Percentiles rank a stretch among this genome's conserved stretches.
Conservation (phyloP, 1,140 invertebrate species). For the Cydia splendana region DNA sequence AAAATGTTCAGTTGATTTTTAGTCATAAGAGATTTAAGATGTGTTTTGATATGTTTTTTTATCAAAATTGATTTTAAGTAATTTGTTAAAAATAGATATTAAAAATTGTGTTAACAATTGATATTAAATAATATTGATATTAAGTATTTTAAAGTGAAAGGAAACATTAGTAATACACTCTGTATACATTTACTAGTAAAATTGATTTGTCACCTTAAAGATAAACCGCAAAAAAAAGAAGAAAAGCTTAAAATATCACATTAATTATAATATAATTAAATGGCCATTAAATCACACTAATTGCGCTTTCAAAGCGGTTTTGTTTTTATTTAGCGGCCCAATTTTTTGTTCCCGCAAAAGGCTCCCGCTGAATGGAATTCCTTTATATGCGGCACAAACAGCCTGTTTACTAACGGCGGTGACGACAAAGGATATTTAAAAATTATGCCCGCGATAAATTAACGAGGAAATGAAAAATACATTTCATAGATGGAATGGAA, state of each 20-base stretch:
- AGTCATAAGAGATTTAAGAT: too few relatives aligned
- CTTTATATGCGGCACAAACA: constrained; percentile 70
- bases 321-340: constrained; percentile 71
- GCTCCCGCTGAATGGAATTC: constrained; percentile 68
- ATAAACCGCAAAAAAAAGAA: constrained; percentile 41
- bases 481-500: constrained; percentile 28
- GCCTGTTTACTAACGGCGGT: constrained; percentile 70
- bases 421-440: constrained; percentile 71
- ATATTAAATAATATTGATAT: not conserved
- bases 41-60: too few relatives aligned
- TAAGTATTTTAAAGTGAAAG: not conserved
- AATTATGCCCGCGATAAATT: constrained; percentile 74
- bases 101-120: too few relatives aligned
- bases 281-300: constrained; percentile 77
- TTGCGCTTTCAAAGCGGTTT: constrained; percentile 61
- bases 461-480: constrained; percentile 36
- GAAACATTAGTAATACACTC: not conserved
- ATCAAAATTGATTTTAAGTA: not conserved
- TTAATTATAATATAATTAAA: constrained; percentile 75
- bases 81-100: too few relatives aligned
- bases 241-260: constrained; percentile 58
- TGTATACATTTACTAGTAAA: not conserved
- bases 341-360: constrained; percentile 64
- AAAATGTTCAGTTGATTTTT: not conserved
- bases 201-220: not conserved